Percentiles rank a stretch among this genome's conserved stretches.
Conservation (phyloP, 53 echinoderm and acorn worm species). For the Holothuria scabra region DNA sequence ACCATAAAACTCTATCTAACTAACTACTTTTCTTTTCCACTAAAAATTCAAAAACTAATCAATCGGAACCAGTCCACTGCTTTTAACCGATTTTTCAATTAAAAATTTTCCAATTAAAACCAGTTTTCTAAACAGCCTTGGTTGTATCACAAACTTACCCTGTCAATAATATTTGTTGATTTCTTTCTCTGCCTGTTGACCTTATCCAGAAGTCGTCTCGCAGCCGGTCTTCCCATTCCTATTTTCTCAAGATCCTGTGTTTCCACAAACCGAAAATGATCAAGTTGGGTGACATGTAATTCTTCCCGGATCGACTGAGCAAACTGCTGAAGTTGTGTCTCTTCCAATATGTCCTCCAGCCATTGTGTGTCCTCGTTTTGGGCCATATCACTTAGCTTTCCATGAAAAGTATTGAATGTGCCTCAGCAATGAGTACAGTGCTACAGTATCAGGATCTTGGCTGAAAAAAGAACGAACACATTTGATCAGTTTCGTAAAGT, state of each 20-base stretch:
- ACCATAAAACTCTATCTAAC: no score
- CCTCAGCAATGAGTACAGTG: no score
- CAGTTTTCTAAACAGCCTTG: no score
- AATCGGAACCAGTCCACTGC: no score
- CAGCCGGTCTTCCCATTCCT: slow-evolving; percentile 91
- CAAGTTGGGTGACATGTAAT: slow-evolving; percentile 78
- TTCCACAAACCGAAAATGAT: slow-evolving; percentile 89
- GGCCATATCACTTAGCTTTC: neutral
- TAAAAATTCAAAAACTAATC: no score
- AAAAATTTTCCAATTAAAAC: no score
- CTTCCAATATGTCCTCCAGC: slow-evolving; percentile 85
- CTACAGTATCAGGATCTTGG: no score
- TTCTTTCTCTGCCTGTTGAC: slow-evolving; percentile 71
- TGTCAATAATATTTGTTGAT: slow-evolving; percentile 64
- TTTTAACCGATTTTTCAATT: no score
- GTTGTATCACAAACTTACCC: slow-evolving; percentile 54
- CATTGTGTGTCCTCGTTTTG: slow-evolving; percentile 75
- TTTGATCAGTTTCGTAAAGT: no score
- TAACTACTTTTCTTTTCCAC: no score
- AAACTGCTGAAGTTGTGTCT: slow-evolving; percentile 89
- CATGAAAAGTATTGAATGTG: no score
- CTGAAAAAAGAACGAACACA: no score
- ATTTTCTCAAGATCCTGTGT: slow-evolving; percentile 90
- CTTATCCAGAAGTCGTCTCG: slow-evolving; percentile 81
- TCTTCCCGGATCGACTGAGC: slow-evolving; percentile 75